These are phyloP conservation scores for Emydura subglobosa DNA, from an alignment of 2,113 vertebrate genomes.

Conservation along the genomic window DNA sequence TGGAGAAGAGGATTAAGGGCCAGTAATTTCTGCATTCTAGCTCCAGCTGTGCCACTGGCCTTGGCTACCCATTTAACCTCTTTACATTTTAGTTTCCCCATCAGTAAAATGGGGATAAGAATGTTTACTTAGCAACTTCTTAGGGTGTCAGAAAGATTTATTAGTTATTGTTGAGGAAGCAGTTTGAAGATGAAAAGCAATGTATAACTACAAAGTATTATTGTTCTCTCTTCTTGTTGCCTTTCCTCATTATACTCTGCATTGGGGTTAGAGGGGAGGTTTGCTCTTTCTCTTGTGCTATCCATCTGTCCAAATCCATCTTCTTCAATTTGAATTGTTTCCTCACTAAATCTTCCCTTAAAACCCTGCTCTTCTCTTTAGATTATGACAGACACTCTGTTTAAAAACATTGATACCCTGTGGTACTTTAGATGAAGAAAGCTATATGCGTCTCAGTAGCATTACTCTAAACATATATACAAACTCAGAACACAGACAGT, in stretches of 20 bases:
- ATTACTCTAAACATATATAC: background rate
- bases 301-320: accelerated
- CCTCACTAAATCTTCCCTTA: background rate
- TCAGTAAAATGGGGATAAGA: background rate
- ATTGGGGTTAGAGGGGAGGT: background rate
- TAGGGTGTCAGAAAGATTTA: background rate
- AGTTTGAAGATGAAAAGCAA: background rate
- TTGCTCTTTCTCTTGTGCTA: background rate
- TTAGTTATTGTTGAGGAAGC: background rate
- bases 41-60: background rate
- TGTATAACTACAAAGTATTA: background rate
- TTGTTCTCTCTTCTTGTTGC: background rate
- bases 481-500: background rate
- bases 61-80: background rate
- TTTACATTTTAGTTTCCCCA: background rate
- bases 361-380: background rate
- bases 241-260: background rate
- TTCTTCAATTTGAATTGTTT: background rate
- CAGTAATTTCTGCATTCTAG: background rate
- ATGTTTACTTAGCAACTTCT: background rate
- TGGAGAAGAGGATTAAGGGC: background rate
- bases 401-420: background rate
- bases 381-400: background rate
- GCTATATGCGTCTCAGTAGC: background rate
- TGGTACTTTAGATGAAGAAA: background rate